Percentiles rank a stretch among this genome's conserved stretches.
phyloP scores from a whole-genome alignment of 2,888 invertebrate species.

The Adineta ricciae region DNA sequence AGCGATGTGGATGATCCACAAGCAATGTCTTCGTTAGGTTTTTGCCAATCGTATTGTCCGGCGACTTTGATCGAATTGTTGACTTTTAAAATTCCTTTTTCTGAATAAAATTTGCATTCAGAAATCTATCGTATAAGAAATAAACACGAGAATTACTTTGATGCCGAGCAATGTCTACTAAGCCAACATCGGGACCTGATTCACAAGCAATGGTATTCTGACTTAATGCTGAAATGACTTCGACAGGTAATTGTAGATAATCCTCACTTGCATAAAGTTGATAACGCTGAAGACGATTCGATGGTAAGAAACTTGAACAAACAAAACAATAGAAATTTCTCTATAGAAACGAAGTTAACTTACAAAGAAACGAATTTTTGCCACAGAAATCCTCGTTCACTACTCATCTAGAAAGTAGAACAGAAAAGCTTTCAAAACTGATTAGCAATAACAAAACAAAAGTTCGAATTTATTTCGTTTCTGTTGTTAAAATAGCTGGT shows the following conservation, averaged over 20 bases:
- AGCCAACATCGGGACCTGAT: neutral
- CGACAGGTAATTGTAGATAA: neutral
- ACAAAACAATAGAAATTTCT: neutral
- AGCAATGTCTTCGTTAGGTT: slow-evolving; percentile 50
- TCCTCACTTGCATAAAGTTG: slow-evolving; percentile 1
- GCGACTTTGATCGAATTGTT: neutral
- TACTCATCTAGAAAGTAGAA: neutral
- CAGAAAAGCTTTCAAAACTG: neutral
- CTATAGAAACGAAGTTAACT: neutral
- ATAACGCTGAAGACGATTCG: neutral
- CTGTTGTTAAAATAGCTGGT: neutral
- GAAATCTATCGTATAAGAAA: no score
- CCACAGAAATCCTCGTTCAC: neutral
- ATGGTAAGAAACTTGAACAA: neutral
- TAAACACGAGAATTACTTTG: neutral
- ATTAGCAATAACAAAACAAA: neutral
- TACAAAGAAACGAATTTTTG: neutral
- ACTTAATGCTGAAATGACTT: neutral
- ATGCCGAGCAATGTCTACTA: slow-evolving; percentile 4
- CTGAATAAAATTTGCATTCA: neutral
- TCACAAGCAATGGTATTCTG: neutral
- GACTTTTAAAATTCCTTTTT: slow-evolving; percentile 4
- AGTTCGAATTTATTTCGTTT: neutral
- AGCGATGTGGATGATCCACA: slow-evolving; percentile 67
- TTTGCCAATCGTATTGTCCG: neutral